Conservation (phyloP, 2,113 vertebrate genomes). For the Cochlearius cochlearius region DNA sequence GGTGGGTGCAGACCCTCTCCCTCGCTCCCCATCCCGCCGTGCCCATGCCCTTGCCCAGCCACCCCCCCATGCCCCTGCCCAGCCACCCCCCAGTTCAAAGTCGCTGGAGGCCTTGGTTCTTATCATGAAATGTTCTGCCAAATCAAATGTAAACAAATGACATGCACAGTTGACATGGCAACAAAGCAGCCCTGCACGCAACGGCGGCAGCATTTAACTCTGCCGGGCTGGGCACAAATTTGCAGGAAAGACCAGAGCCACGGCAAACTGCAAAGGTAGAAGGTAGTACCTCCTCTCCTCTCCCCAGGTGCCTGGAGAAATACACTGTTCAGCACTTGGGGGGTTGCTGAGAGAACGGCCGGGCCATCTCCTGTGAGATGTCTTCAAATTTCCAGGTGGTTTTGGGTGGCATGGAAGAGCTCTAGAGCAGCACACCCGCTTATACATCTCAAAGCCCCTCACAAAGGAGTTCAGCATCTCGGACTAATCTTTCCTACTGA, state of each 20-base stretch:
- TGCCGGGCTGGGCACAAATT: conserved; percentile 47
- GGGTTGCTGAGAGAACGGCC: not conserved
- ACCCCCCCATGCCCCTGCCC: not conserved
- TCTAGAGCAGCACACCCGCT: not conserved
- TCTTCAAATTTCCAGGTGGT: not conserved
- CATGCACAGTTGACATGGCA: conserved; percentile 75
- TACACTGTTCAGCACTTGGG: not conserved
- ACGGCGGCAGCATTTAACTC: conserved; percentile 34
- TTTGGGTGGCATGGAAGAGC: not conserved
- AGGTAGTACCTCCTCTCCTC: not conserved
- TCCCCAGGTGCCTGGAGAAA: not conserved
- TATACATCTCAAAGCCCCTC: not conserved
- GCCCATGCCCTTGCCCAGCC: not conserved
- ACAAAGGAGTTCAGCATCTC: not conserved
- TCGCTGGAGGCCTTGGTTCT: conserved; percentile 66
- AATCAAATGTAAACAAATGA: conserved; percentile 74
- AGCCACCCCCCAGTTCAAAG: conserved; percentile 44
- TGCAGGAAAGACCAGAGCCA: not conserved
- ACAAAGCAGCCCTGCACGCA: conserved; percentile 66
- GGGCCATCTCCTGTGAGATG: not conserved
- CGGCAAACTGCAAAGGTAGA: not conserved
- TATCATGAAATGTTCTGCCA: conserved; percentile 71
- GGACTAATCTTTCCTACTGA: not conserved
- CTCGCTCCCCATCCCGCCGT: accelerated
- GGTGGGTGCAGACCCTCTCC: not conserved